phyloP scores from a whole-genome alignment of 2,888 invertebrate species.

The Bedellia somnulentella region DNA sequence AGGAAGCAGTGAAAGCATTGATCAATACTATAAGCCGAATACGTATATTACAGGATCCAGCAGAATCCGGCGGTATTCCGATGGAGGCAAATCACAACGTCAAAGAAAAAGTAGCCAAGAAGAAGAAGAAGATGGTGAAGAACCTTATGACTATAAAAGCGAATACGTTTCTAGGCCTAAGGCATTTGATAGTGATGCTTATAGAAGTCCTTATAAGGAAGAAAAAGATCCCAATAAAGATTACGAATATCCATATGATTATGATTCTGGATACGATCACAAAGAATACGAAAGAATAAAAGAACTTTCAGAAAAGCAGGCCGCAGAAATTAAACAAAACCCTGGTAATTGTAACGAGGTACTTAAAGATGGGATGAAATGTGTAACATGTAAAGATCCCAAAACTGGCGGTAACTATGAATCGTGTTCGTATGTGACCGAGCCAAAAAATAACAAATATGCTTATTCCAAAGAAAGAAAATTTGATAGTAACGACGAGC shows the following conservation, averaged over 20 bases:
- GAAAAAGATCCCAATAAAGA: constrained; percentile 36
- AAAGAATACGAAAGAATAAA: constrained; percentile 61
- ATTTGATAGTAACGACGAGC: constrained; percentile 62
- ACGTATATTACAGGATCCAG: constrained; percentile 49
- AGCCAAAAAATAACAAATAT: constrained; percentile 71
- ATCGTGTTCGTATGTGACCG: constrained; percentile 76
- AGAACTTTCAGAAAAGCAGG: constrained; percentile 63
- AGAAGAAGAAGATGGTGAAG: constrained; percentile 31
- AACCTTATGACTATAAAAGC: constrained; percentile 56
- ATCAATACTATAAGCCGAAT: constrained; percentile 49
- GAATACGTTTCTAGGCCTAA: constrained; percentile 51
- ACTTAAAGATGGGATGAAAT: constrained; percentile 66
- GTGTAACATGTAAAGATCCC: constrained; percentile 73
- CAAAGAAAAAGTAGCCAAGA: constrained; percentile 27
- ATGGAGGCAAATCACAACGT: constrained; percentile 37
- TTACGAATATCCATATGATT: constrained; percentile 49
- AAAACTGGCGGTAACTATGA: constrained; percentile 77
- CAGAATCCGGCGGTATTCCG: constrained; percentile 50
- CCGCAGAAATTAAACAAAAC: constrained; percentile 63
- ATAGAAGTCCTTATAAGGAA: constrained; percentile 47
- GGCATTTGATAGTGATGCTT: constrained; percentile 45
- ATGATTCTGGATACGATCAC: constrained; percentile 52
- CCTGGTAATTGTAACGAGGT: constrained; percentile 68
- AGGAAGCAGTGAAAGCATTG: constrained; percentile 27
- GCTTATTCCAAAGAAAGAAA: constrained; percentile 67